A percentile compares a stretch with the other conserved stretches of the same genome.
Conservation (phyloP, 2,113 vertebrate genomes). For the Morone chrysops region DNA sequence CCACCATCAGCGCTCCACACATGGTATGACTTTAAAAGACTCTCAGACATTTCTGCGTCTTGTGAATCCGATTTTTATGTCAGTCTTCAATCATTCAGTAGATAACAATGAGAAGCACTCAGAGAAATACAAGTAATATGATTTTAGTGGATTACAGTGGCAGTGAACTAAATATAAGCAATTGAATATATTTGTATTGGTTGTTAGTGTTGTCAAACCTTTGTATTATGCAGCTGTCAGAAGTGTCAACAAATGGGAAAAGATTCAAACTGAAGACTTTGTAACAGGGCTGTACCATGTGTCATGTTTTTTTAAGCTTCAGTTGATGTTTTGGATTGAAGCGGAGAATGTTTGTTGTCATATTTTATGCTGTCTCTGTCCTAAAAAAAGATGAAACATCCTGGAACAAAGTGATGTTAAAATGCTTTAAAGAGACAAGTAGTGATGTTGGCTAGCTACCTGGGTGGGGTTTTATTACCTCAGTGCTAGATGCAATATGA, state of each 20-base stretch:
- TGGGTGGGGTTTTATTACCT: neutral
- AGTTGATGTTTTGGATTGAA: no score
- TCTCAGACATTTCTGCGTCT: conserved; percentile 26
- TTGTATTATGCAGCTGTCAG: neutral
- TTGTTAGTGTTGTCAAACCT: neutral
- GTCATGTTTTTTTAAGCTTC: no score
- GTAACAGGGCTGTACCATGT: neutral
- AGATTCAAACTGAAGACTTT: neutral
- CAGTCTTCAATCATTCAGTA: neutral
- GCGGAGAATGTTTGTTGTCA: no score
- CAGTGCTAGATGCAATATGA: neutral
- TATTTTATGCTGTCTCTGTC: no score
- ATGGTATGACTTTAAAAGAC: conserved; percentile 89
- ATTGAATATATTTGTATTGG: neutral
- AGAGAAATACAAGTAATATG: neutral
- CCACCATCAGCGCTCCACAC: conserved; percentile 99
- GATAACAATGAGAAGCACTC: neutral
- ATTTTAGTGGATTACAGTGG: neutral
- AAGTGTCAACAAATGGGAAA: neutral
- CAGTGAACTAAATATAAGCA: neutral
- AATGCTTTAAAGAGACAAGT: neutral
- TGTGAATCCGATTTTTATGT: neutral
- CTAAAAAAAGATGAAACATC: no score
- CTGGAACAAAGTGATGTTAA: no score
- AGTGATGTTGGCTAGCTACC: neutral